Conservation (phyloP, 2,113 vertebrate species). For the Hypanus sabinus region DNA sequence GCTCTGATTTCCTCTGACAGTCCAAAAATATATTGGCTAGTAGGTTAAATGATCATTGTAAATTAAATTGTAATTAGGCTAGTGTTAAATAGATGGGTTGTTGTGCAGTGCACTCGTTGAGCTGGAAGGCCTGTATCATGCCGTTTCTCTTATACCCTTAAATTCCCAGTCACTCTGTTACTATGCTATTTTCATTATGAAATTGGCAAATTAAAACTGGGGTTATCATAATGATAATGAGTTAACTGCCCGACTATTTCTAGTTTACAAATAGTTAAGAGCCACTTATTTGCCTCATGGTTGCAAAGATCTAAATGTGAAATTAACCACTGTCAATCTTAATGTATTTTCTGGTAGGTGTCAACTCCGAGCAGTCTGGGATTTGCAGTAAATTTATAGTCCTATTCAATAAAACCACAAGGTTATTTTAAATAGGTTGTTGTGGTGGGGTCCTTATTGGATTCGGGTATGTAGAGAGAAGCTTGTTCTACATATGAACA, state of each 20-base stretch:
- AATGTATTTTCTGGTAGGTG: neutral
- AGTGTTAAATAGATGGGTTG: no score
- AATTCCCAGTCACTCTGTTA: neutral
- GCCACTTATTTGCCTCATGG: neutral
- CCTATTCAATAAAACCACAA: neutral
- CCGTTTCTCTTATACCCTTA: neutral
- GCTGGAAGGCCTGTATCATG: no score
- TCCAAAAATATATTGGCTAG: no score
- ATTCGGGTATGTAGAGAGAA: neutral
- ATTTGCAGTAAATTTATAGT: neutral
- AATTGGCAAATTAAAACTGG: neutral
- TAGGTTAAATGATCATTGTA: no score
- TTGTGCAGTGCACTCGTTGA: no score
- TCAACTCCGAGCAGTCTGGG: neutral
- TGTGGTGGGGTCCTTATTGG: neutral
- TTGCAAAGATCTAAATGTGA: neutral
- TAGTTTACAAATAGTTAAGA: neutral
- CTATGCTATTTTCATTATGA: neutral
- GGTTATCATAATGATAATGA: neutral
- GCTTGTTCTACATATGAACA: neutral
- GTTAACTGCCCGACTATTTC: neutral
- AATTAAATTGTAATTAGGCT: no score
- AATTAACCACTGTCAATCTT: neutral
- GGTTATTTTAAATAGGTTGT: neutral
- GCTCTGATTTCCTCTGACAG: no score